A percentile compares a stretch with the other conserved stretches of the same genome.
Evolutionary conservation across 1,140 invertebrate genomes (phyloP).

Genomic region (Drosophila bocki): DNA sequence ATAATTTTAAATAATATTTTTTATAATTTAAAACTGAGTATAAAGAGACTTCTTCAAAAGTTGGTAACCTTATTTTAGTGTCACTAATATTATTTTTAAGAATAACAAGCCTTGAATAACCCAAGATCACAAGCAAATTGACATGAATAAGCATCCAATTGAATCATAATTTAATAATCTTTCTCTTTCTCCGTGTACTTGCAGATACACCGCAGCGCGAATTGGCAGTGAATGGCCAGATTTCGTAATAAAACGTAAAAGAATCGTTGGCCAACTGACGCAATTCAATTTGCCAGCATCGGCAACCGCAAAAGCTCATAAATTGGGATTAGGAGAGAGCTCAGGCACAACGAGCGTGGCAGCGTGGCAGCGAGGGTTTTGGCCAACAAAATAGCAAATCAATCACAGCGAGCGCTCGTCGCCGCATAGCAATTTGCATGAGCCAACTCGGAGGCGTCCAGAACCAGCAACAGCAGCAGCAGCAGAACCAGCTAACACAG

Average conservation of each 20-base stretch:
- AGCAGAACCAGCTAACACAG: conserved; percentile 29
- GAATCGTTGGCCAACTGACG: conserved; percentile 65
- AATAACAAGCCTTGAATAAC: neutral
- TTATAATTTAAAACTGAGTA: neutral
- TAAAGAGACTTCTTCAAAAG: neutral
- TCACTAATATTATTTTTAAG: neutral
- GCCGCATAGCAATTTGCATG: conserved; percentile 75
- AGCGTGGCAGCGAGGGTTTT: conserved; percentile 3
- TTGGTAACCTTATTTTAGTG: neutral
- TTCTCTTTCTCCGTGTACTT: conserved; percentile 31
- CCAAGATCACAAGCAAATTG: neutral
- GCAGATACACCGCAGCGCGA: conserved; percentile 59
- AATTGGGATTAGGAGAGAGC: conserved; percentile 73
- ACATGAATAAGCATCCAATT: neutral
- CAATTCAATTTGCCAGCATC: conserved; percentile 76
- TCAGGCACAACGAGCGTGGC: conserved; percentile 1
- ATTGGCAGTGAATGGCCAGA: conserved; percentile 75
- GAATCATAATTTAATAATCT: conserved; percentile 14
- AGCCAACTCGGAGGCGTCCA: conserved; percentile 61
- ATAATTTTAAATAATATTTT: neutral
- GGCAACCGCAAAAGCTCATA: conserved; percentile 70
- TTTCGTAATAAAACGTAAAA: conserved; percentile 76
- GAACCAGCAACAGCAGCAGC: conserved; percentile 25
- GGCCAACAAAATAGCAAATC: conserved; percentile 68
- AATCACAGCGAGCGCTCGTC: conserved; percentile 68